These are phyloP conservation scores for Monodelphis domestica DNA, from an alignment of 2,797 vertebrate species.

Conservation along the genomic window DNA sequence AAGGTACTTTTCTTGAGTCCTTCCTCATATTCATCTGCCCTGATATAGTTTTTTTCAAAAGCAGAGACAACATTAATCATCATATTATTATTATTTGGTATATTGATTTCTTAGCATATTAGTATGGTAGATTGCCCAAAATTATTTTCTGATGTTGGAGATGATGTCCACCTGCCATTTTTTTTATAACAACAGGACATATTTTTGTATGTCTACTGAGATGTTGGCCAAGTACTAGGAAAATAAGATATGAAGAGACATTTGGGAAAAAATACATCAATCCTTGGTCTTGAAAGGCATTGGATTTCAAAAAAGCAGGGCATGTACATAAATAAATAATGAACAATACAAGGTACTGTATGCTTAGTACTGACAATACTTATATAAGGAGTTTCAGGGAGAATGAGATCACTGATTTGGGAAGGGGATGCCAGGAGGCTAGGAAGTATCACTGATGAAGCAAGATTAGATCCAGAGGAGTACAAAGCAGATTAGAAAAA, in stretches of 20 bases:
- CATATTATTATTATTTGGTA: not conserved
- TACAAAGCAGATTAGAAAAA: not conserved
- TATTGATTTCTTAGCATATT: not conserved
- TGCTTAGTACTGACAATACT: not conserved
- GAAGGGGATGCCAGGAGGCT: not conserved
- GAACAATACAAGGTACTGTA: not conserved
- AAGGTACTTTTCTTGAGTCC: not conserved
- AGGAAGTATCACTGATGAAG: not conserved
- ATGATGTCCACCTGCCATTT: not conserved
- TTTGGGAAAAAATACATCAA: not conserved
- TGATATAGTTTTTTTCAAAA: not conserved
- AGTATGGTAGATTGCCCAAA: not conserved
- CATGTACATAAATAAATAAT: not conserved
- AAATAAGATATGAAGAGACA: not conserved
- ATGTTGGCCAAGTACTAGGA: not conserved
- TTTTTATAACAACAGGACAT: too few relatives aligned
- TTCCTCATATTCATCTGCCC: not conserved
- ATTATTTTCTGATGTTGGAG: not conserved
- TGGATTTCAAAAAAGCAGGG: not conserved
- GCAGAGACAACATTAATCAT: not conserved
- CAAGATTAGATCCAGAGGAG: not conserved
- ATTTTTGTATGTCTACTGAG: not conserved
- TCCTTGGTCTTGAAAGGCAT: not conserved
- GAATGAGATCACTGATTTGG: not conserved
- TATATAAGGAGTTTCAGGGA: not conserved